Evolutionary conservation across 2,113 vertebrate genomes (phyloP).

Genomic region (Athene cunicularia): DNA sequence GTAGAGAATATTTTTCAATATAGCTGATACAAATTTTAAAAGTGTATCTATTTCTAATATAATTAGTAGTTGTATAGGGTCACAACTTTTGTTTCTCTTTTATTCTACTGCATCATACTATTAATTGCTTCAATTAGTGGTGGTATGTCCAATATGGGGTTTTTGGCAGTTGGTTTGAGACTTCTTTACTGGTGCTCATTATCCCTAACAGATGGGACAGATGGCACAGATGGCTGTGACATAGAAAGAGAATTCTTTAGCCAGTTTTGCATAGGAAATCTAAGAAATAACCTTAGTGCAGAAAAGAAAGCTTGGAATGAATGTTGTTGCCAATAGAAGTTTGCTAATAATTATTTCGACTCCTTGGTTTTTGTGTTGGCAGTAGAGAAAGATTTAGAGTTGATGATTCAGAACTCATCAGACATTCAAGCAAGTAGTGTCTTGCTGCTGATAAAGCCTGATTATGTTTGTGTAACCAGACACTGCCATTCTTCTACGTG

Average conservation of each 20-base stretch:
- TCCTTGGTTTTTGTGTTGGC: not conserved
- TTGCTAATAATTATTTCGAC: not conserved
- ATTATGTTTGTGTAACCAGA: not conserved
- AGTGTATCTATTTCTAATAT: not conserved
- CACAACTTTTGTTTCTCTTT: not conserved
- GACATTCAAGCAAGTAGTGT: not conserved
- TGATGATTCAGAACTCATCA: not conserved
- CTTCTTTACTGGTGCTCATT: not conserved
- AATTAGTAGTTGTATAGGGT: not conserved
- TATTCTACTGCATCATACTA: not conserved
- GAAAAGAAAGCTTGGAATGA: not conserved
- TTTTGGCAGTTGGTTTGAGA: not conserved
- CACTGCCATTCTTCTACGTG: not conserved
- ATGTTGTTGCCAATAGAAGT: not conserved
- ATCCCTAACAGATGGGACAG: not conserved
- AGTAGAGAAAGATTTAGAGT: not conserved
- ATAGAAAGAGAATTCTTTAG: not conserved
- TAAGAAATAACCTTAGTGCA: not conserved
- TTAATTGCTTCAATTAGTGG: not conserved
- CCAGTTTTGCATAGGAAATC: not conserved
- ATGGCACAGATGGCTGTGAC: not conserved
- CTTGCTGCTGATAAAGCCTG: not conserved
- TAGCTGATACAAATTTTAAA: not conserved
- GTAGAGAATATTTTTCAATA: not conserved
- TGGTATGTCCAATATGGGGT: not conserved